Evolutionary conservation across 2,113 vertebrate genomes (phyloP).

Genomic region (Nycticorax nycticorax): DNA sequence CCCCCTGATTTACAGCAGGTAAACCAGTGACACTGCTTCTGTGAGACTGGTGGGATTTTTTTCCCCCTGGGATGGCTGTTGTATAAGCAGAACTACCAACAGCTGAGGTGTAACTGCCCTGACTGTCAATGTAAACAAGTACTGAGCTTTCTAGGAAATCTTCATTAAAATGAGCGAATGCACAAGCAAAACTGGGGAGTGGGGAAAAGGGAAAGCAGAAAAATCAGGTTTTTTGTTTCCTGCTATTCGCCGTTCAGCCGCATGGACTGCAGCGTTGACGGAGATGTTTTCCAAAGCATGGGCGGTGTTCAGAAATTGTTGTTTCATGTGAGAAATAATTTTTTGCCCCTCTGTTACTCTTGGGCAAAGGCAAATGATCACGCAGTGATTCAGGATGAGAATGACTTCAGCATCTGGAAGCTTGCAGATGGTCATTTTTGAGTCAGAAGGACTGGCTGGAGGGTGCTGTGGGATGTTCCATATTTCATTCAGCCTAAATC

Average conservation of each 20-base stretch:
- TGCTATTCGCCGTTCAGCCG: neutral
- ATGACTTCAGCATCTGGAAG: neutral
- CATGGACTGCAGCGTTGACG: rapidly evolving
- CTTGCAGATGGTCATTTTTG: neutral
- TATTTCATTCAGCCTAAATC: neutral
- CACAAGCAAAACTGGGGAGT: neutral
- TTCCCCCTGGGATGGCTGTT: neutral
- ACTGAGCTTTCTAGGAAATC: neutral
- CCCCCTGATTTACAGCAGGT: neutral
- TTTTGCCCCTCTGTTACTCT: neutral
- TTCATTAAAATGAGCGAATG: neutral
- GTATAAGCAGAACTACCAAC: neutral
- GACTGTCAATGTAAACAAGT: neutral
- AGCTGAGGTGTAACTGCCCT: neutral
- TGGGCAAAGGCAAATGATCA: neutral
- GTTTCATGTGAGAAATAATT: neutral
- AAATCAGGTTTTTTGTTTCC: neutral
- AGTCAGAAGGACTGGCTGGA: neutral
- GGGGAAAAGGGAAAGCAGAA: neutral
- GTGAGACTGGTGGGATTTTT: neutral
- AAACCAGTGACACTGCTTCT: neutral
- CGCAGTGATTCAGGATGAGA: neutral
- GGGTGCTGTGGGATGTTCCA: neutral
- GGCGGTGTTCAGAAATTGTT: neutral
- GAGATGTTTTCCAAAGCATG: neutral